Evolutionary conservation across 2,888 invertebrate species (phyloP), one percentile per base, ranked within the genome.

Genomic region (Drosophila fulvimacula): DNA sequence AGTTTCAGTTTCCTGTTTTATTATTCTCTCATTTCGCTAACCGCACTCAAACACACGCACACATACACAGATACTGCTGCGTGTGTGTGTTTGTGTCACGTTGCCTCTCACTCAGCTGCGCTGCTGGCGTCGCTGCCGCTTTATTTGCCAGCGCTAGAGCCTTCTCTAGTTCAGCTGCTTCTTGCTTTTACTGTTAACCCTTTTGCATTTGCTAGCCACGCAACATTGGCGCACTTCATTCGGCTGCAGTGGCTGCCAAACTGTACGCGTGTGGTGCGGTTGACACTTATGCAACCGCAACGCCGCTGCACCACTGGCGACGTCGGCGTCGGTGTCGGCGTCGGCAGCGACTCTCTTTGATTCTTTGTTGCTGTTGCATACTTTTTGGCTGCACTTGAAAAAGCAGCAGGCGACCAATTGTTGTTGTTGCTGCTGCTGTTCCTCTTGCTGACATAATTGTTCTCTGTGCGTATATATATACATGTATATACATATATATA

Each of bases 201-300:
- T 76, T 59, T 57, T n/a, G 56, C 53, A 75, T 61, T 57, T 67
- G 63, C 19, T 61, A 69, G 74, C 71, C 63, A 60, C 59, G 60
- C 73, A 62, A 53, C 60, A 61, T 55, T 60, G 42, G 69, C 55
- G 49, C 53, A 77, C 62, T 76, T 62, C 41, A 39, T 17, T 53
- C 36, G 32, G 30, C 38, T n/a, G 9, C 67, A 65, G 62, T 67
- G 51, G 19, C 72, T 69, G 53, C 69, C 77, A 77, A 83, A 83
- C 88, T 83, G 85, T 79, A 64, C 44, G 82, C 73, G 62, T 69
- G 65, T 62, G 71, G 56, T 61, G 81, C 66, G 75, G 74, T 81
- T 81, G 82, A 87, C 82, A 83, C 82, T 83, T 83, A 83, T 83
- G 82, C 82, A 83, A 83, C 82, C 80, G 73, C 82, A 74, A 49